Evolutionary conservation across 2,888 invertebrate genomes (phyloP), one percentile per base, ranked within the genome.

Genomic region (Chloroclysta siterata): DNA sequence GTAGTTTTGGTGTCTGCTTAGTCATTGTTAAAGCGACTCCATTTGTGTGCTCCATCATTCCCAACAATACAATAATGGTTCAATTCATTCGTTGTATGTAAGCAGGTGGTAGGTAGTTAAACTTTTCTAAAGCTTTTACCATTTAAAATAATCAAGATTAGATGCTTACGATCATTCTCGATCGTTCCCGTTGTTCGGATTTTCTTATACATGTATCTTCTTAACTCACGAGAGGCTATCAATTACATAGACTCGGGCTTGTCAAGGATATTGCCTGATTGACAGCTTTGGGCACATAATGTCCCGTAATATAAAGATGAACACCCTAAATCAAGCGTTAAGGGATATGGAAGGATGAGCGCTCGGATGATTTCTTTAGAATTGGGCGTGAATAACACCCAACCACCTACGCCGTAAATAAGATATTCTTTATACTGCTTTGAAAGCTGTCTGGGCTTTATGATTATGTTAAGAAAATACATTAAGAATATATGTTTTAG

Each of bases 251-350:
- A 73, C 71, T 69, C 64, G 67, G 72, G 75, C 79, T 83, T 79
- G 82, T 80, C 83, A 81, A 81, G 84, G 82, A 78, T 82, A 83
- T 81, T 70, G 74, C 75, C 78, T 88, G 88, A 89, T 87, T 85
- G 88, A 88, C 87, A 83, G 82, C 77, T 78, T 81, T 74, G 79
- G 79, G 76, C 82, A 82, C 41, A 83, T 82, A 78, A 79, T 77
- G 73, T 75, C 76, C 76, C 70, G 73, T 80, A 78, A 79, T 78
- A 75, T 76, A 78, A 70, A 69, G 63, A 75, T 69, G 66, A 69
- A 74, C 70, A 74, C 68, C 78, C 74, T 75, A 80, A 75, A 79
- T 75, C 75, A 69, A 77, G 71, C 76, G 79, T 81, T 80, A 83
- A 82, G 78, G 79, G 82, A 80, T 84, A 82, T 81, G 73, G 77